phyloP scores from a whole-genome alignment of 2,888 invertebrate species.

The Branchipolynoe longqiensis region DNA sequence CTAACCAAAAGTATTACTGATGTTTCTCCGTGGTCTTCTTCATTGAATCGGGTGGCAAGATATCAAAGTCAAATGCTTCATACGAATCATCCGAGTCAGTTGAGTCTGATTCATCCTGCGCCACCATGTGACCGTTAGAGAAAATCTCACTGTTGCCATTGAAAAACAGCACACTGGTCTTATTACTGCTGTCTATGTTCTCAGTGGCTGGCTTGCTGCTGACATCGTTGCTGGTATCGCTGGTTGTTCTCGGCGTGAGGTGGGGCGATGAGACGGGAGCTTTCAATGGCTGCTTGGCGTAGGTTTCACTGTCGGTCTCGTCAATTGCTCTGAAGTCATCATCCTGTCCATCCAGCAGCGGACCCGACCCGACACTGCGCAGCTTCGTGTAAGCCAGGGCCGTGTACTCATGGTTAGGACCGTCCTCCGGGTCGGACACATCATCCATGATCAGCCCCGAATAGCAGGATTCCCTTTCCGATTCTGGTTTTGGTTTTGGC shows the following conservation, averaged over 20 bases:
- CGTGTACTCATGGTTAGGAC: slow-evolving; percentile 16
- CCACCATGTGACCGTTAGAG: background rate
- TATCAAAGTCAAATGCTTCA: slow-evolving; percentile 11
- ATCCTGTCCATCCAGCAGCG: slow-evolving; percentile 3
- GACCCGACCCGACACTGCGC: slow-evolving; percentile 6
- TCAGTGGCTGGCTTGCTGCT: background rate
- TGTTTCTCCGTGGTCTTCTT: too few relatives aligned
- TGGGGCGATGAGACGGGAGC: background rate
- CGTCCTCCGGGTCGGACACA: slow-evolving; percentile 8
- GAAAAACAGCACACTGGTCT: background rate
- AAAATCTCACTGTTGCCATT: background rate
- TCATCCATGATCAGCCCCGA: slow-evolving; percentile 23
- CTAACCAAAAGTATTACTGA: too few relatives aligned
- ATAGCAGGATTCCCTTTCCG: slow-evolving; percentile 4
- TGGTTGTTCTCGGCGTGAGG: background rate
- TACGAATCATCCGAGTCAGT: slow-evolving; percentile 6
- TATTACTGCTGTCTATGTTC: background rate
- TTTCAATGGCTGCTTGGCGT: slow-evolving; percentile 9
- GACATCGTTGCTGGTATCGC: background rate
- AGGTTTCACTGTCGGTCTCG: slow-evolving; percentile 44
- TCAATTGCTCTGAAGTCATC: slow-evolving; percentile 33
- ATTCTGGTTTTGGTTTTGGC: background rate
- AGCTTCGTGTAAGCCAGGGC: slow-evolving; percentile 41
- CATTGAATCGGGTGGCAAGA: too few relatives aligned
- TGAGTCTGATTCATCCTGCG: background rate